Percentiles rank a stretch among this genome's conserved stretches.
phyloP scores from a whole-genome alignment of 2,113 vertebrate genomes.

The Peucedramus taeniatus region DNA sequence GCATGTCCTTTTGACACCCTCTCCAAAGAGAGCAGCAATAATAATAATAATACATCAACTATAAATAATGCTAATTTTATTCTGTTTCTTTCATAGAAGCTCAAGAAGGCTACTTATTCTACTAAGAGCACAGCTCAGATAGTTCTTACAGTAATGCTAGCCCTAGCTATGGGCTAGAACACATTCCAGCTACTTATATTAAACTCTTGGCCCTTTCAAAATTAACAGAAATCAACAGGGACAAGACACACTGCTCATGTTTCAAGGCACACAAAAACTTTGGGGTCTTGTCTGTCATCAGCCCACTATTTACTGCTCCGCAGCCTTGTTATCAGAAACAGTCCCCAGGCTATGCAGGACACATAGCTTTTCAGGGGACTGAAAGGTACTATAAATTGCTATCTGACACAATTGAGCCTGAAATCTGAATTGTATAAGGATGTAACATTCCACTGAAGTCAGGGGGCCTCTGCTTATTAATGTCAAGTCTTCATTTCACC shows the following conservation, averaged over 20 bases:
- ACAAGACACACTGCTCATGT: slow-evolving; percentile 3
- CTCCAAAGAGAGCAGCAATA: not conserved
- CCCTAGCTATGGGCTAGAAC: not conserved
- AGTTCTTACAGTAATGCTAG: not conserved
- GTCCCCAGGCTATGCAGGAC: slow-evolving; percentile 1
- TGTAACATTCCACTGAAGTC: slow-evolving; percentile 36
- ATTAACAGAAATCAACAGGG: not conserved
- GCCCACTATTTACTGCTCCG: slow-evolving; percentile 11
- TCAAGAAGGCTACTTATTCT: not conserved
- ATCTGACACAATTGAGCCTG: slow-evolving; percentile 4
- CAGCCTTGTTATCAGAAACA: slow-evolving; percentile 16
- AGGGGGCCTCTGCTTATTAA: slow-evolving; percentile 26
- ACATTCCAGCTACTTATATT: not conserved
- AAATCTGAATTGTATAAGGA: slow-evolving; percentile 12
- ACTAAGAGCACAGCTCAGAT: not conserved
- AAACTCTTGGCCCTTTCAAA: not conserved
- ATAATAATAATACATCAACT: not conserved
- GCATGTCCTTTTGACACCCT: not conserved
- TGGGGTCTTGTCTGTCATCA: slow-evolving; percentile 27
- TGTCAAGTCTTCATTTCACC: slow-evolving; percentile 42
- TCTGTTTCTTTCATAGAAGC: not conserved
- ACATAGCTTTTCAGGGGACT: slow-evolving; percentile 4
- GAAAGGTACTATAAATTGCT: slow-evolving; percentile 38
- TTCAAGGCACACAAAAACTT: slow-evolving; percentile 33
- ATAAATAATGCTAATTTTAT: not conserved